Evolutionary conservation across 2,797 vertebrate species (phyloP).

Genomic region (Benthosema pterotum): DNA sequence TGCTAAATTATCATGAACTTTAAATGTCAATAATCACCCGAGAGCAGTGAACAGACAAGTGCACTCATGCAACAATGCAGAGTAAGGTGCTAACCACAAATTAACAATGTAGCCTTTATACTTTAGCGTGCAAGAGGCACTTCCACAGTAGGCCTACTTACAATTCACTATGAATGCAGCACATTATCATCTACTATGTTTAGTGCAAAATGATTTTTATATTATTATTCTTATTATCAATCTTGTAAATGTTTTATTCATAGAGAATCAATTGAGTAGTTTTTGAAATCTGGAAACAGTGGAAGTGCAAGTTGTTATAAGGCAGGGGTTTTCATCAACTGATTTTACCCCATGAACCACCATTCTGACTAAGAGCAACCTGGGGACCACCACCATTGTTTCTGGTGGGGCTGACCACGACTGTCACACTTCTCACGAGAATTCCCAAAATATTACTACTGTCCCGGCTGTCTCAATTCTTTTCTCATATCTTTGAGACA

Average conservation of each 20-base stretch:
- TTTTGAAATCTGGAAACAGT: background rate
- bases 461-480: no score
- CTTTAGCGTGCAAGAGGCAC: background rate
- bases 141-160: constrained; percentile 22
- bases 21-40: constrained; percentile 54
- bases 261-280: background rate
- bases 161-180: constrained; percentile 2
- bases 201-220: no score
- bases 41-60: constrained; percentile 33
- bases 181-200: background rate
- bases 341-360: no score
- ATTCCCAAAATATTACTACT: no score
- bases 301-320: background rate
- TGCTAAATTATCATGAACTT: constrained; percentile 42
- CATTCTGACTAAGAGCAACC: no score
- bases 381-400: no score
- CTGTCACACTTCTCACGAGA: no score
- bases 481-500: no score
- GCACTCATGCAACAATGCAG: constrained; percentile 18
- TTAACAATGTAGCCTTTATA: constrained; percentile 18
- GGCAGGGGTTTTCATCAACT: no score
- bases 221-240: no score
- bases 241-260: no score
- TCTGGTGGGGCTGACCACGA: no score
- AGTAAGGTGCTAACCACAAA: constrained; percentile 17